Base-by-base conservation (phyloP, 2,113 vertebrate species). In the Cheirogaleus medius region DNA sequence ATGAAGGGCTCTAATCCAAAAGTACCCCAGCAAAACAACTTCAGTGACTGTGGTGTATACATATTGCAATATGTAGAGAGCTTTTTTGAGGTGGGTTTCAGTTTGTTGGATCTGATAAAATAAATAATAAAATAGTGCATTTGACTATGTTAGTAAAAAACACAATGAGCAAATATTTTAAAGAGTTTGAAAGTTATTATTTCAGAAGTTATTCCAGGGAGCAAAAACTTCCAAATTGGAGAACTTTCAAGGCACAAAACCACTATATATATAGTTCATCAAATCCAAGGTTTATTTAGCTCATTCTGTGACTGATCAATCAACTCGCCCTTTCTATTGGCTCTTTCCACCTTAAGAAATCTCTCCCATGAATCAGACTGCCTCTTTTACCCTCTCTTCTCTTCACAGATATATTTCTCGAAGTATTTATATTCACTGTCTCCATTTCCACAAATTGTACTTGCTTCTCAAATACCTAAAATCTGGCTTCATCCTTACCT, bases 1-100 rank as follows among this genome's bases (percentile, higher is more conserved):
- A 99, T 99, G 99, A 99, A 99, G 98, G 99, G 99, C 90, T 99
- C 99, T 81, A 99, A 99, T 96, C 99, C 99, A 14, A 99, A 99
- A 92, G 99, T 99, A 97, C 99, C 99, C 44, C 99, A 99, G 97
- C 99, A 99, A 97, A 99, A 99, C 90, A 99, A 99, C 98, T 99
- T 99, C 98, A 99, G 99, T 87, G 99, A 99, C 97, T 99, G 99
- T 88, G 99, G 99, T 11, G 99, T 99, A 21, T 99, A 99, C 81
- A 92, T 99, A 49, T 98, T 99, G 96, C 99, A 99, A 98, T 99
- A 99, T 21, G 99, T 99, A 94, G 99, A 99, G 98, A 99, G 99
- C 98, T 99, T 99, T 99, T 99, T 99, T 91, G 99, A 99, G 99
- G 99, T 99, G 90, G 96, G 99, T 98, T 42, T 97, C 39, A 47